Evolutionary conservation across 1,140 invertebrate genomes (phyloP).

Genomic region (Lordiphosa stackelbergi): DNA sequence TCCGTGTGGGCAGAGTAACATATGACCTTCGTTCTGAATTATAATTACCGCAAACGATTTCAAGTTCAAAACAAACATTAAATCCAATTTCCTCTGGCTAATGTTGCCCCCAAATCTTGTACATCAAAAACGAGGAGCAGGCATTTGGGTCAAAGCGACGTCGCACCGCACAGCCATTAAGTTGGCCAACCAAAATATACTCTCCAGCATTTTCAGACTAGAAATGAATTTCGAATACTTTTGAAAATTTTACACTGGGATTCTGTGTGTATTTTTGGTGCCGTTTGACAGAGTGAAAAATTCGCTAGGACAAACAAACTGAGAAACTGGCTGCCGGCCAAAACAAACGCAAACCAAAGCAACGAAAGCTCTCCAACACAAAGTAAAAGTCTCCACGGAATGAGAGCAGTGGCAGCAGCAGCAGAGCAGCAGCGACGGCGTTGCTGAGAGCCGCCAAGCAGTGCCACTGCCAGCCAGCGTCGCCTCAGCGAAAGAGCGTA

Average conservation of each 20-base stretch:
- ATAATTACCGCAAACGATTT: too few relatives aligned
- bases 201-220: constrained; percentile 2
- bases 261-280: constrained; percentile 37
- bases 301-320: constrained; percentile 17
- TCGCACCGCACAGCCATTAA: not conserved
- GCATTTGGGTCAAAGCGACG: not conserved
- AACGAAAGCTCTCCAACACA: not conserved
- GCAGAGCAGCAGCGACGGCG: not conserved
- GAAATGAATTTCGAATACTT: constrained; percentile 1
- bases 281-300: constrained; percentile 24
- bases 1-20: too few relatives aligned
- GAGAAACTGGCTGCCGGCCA: constrained; percentile 33
- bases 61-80: too few relatives aligned
- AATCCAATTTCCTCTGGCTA: too few relatives aligned
- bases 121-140: not conserved
- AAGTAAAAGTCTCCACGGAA: too few relatives aligned
- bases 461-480: not conserved
- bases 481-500: constrained; percentile 15
- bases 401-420: too few relatives aligned
- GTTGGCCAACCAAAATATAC: not conserved
- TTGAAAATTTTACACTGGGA: too few relatives aligned
- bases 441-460: not conserved
- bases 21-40: too few relatives aligned
- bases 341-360: constrained; percentile 19
- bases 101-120: too few relatives aligned